phyloP scores from a whole-genome alignment of 1,140 invertebrate species.

The Eurosta solidaginis region DNA sequence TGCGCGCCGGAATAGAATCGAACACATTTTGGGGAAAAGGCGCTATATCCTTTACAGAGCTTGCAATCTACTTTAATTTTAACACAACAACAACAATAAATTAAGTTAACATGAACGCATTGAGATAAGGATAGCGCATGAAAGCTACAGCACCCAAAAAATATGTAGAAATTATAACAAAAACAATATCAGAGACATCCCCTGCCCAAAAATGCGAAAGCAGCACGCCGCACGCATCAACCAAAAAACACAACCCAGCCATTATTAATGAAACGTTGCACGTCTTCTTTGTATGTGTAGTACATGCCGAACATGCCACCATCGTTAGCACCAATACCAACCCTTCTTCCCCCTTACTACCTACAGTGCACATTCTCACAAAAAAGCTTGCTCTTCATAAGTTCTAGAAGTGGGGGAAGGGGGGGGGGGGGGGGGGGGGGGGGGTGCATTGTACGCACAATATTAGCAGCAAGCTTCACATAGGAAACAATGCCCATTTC shows the following conservation, averaged over 20 bases:
- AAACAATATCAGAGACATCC: background rate
- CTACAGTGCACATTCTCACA: background rate
- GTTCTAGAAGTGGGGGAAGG: too few species aligned
- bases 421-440: too few species aligned
- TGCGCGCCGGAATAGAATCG: too few species aligned
- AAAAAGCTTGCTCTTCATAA: background rate
- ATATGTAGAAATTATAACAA: background rate
- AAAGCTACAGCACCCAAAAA: background rate
- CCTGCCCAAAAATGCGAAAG: slow-evolving; percentile 22
- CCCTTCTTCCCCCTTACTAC: background rate
- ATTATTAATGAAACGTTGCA: slow-evolving; percentile 13
- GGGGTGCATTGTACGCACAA: background rate
- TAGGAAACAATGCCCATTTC: background rate
- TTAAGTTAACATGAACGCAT: background rate
- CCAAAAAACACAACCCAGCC: slow-evolving; percentile 21
- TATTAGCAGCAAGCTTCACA: slow-evolving; percentile 14
- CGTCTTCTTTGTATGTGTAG: background rate
- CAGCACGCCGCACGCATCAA: slow-evolving; percentile 29
- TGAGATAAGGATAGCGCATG: background rate
- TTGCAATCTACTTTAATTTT: background rate
- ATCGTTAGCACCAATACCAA: background rate
- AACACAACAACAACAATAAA: background rate
- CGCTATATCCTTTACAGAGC: background rate
- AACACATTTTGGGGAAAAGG: background rate
- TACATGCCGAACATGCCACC: background rate